phyloP scores from a whole-genome alignment of 1,140 invertebrate genomes.

The Charaxes varanes region DNA sequence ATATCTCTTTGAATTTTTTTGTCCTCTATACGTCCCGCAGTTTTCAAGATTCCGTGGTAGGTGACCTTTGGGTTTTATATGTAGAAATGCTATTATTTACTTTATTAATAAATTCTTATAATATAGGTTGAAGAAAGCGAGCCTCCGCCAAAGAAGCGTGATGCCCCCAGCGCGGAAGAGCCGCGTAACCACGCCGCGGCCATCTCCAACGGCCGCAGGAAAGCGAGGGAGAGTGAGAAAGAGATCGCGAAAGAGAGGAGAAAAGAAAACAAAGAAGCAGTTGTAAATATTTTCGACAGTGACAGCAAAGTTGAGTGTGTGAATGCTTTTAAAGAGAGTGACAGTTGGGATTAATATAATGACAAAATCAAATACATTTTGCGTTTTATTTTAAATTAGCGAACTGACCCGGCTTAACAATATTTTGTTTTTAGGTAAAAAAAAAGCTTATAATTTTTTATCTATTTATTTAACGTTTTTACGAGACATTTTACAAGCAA shows the following conservation, averaged over 20 bases:
- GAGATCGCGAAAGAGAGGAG: slow-evolving; percentile 23
- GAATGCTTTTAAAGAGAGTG: slow-evolving; percentile 52
- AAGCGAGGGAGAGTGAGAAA: slow-evolving; percentile 18
- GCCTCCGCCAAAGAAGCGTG: slow-evolving; percentile 37
- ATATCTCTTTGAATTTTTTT: no score
- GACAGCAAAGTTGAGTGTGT: slow-evolving; percentile 35
- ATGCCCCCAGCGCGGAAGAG: slow-evolving; percentile 18
- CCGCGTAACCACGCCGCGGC: slow-evolving; percentile 14
- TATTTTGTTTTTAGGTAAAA: no score
- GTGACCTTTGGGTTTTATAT: no score
- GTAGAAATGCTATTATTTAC: no score
- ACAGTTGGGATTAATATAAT: slow-evolving; percentile 55
- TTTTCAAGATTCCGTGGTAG: no score
- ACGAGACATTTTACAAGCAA: no score
- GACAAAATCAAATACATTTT: no score
- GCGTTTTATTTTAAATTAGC: no score
- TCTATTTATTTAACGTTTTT: no score
- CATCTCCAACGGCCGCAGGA: slow-evolving; percentile 29
- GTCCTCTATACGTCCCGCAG: no score
- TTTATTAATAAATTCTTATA: not conserved
- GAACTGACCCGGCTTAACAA: no score
- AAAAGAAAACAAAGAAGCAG: slow-evolving; percentile 26
- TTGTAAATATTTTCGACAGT: slow-evolving; percentile 35
- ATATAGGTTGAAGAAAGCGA: slow-evolving; percentile 42
- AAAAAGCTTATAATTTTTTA: no score